A percentile compares a stretch with the other conserved stretches of the same genome.
These are phyloP conservation scores for Neopipo cinnamomea DNA, from an alignment of 2,113 vertebrate species.

Conservation along the genomic window DNA sequence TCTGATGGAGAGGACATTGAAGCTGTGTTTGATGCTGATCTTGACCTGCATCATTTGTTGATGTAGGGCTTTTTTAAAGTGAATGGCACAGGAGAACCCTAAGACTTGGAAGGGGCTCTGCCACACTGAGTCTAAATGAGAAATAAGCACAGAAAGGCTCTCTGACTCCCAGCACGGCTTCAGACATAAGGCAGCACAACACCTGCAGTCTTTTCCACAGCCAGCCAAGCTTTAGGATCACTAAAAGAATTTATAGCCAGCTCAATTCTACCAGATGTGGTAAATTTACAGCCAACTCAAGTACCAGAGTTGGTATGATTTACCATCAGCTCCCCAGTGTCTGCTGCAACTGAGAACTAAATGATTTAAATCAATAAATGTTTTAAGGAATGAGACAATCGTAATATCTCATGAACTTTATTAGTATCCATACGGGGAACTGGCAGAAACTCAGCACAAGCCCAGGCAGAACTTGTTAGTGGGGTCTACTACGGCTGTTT, in stretches of 20 bases:
- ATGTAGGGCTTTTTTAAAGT: not conserved
- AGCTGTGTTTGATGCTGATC: not conserved
- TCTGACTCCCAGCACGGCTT: not conserved
- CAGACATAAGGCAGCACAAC: not conserved
- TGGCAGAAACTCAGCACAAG: not conserved
- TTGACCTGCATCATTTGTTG: not conserved
- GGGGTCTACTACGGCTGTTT: not conserved
- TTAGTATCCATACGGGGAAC: not conserved
- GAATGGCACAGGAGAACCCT: not conserved
- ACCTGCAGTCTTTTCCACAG: not conserved
- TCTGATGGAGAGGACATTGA: not conserved
- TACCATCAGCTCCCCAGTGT: not conserved
- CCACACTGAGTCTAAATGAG: not conserved
- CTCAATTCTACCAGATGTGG: not conserved
- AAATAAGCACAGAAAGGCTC: not conserved
- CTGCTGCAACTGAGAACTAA: not conserved
- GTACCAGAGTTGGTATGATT: conserved; percentile 1
- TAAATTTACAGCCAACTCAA: conserved; percentile 20
- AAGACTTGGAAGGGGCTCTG: not conserved
- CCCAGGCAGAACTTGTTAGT: not conserved
- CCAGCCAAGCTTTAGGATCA: not conserved
- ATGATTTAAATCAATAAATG: not conserved
- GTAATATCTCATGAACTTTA: not conserved
- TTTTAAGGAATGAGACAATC: not conserved
- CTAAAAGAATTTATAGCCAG: not conserved